Evolutionary conservation across 2,888 invertebrate genomes (phyloP), one percentile per base, ranked within the genome.

Genomic region (Ashinkailepas kermadecensis): DNA sequence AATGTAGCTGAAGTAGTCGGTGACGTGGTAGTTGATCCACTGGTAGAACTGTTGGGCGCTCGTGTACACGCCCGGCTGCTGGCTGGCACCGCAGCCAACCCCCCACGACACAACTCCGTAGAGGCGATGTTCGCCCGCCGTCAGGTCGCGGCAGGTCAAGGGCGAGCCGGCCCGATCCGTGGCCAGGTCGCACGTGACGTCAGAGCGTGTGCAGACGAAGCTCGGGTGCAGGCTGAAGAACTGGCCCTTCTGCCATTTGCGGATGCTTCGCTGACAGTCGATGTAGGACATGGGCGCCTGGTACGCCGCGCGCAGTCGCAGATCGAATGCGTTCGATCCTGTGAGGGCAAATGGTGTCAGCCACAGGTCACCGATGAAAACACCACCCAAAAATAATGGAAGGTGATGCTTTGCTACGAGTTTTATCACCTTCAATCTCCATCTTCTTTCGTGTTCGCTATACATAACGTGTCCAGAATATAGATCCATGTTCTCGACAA

Each of bases 21-120:
- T 74, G 9, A 74, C 74, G 15, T 74, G 74, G 21, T 9, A 54
- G 15, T 74, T 54, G 25, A 74, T 39, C 74, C 74, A 74, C 0
- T 6, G 3, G 13, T 74, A 74, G 54, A 54, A 74, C 15, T 74
- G 54, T 2, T 1, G 9, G 8, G 54, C 54, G 15, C 54, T 54
- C 18, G 74, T 54, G 21, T 74, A 74, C 11, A 74, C 74, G 39
- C 74, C 74, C 18, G 74, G 74, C 74, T 39, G 54, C 74, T 74
- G 74, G 54, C 54, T 39, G 74, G 23, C 21, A 0, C 23, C 13
- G 10, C 74, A 74, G 54, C 74, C 74, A 8, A 74, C 54, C 0
- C 74, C 74, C 74, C 74, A 74, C 54, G 74, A 39, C 18, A 74
- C 54, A 13, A 74, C 7, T 18, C 74, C 74, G 6, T 54, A 3